phyloP scores from a whole-genome alignment of 2,888 invertebrate genomes.

The Antheraea yamamai region DNA sequence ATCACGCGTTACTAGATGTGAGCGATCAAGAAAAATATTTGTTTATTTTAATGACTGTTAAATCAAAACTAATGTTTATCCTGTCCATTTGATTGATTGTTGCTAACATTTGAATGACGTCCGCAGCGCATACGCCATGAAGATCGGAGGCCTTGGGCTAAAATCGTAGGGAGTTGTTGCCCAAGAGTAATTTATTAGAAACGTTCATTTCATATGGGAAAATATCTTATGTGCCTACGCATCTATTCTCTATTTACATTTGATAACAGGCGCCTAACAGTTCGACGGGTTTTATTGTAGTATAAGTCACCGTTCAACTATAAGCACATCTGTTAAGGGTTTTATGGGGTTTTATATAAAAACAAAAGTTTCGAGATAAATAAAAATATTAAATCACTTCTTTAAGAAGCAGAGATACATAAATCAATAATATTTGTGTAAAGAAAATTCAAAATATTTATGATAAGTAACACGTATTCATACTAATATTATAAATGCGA shows the following conservation, averaged over 20 bases:
- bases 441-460: too few relatives aligned
- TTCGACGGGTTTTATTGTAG: neutral
- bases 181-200: conserved; percentile 20
- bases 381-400: too few relatives aligned
- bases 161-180: conserved; percentile 26
- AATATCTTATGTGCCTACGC: conserved; percentile 13
- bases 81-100: conserved; percentile 67
- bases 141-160: conserved; percentile 45
- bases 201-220: conserved; percentile 18
- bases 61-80: conserved; percentile 69
- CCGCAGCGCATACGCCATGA: conserved; percentile 37
- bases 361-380: too few relatives aligned
- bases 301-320: neutral
- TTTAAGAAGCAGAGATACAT: too few relatives aligned
- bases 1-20: conserved; percentile 53
- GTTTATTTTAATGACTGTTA: conserved; percentile 67
- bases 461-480: too few relatives aligned
- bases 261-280: neutral
- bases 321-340: neutral
- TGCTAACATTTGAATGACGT: conserved; percentile 49
- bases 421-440: too few relatives aligned
- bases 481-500: too few relatives aligned
- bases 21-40: conserved; percentile 54
- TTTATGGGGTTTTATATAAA: neutral
- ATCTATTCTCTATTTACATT: conserved; percentile 13